Evolutionary conservation across 2,113 vertebrate species (phyloP).

Genomic region (Saguinus midas): DNA sequence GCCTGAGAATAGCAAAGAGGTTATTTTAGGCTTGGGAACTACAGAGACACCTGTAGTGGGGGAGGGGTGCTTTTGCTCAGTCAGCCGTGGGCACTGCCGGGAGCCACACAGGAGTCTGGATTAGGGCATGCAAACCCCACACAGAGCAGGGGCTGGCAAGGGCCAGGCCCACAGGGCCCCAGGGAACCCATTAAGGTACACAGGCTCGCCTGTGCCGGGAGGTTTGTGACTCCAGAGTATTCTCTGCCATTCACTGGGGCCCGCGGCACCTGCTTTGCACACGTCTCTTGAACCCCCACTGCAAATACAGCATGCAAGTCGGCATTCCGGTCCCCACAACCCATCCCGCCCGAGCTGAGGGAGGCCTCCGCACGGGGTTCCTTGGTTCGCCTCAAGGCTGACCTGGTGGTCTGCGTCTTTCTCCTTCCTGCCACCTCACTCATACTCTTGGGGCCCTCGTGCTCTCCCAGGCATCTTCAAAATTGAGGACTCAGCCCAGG

Average conservation of each 20-base stretch:
- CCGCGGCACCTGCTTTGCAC: background rate
- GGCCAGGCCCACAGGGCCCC: background rate
- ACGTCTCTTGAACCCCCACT: background rate
- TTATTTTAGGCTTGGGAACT: background rate
- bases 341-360: background rate
- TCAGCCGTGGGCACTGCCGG: accelerated
- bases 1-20: background rate
- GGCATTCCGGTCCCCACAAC: background rate
- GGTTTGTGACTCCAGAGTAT: accelerated
- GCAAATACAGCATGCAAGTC: background rate
- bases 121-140: background rate
- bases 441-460: background rate
- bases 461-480: conserved; percentile 94
- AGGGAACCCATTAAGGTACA: background rate
- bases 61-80: background rate
- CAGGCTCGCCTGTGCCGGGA: background rate
- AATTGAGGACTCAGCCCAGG: conserved; percentile 97
- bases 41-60: background rate
- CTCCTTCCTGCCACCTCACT: background rate
- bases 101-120: background rate
- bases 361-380: accelerated
- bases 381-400: background rate
- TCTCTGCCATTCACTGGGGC: accelerated
- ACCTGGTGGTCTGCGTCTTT: background rate
- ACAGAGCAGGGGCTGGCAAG: background rate